phyloP scores from a whole-genome alignment of 2,888 invertebrate species.

The Eupithecia pulchellata region DNA sequence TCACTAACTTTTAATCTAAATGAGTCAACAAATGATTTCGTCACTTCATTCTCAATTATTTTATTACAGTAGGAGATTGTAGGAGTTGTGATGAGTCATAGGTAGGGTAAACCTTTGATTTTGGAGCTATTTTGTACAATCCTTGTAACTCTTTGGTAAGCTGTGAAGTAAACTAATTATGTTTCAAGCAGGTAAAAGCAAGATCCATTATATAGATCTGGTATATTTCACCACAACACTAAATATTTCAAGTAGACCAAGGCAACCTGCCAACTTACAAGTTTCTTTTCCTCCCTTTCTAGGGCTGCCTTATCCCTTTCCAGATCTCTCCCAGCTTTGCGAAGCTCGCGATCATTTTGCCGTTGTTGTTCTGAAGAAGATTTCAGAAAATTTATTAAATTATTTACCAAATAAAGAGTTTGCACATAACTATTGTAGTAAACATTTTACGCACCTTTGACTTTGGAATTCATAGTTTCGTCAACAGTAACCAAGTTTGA shows the following conservation, averaged over 20 bases:
- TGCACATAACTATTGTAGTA: background rate
- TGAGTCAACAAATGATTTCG: background rate
- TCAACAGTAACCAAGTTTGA: background rate
- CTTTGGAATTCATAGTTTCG: background rate
- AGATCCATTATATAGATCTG: background rate
- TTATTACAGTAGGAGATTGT: background rate
- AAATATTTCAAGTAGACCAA: background rate
- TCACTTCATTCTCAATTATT: background rate
- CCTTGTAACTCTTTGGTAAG: background rate
- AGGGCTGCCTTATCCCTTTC: constrained; percentile 92
- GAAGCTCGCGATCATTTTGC: constrained; percentile 91
- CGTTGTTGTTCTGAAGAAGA: constrained; percentile 90
- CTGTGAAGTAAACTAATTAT: background rate
- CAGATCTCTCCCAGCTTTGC: constrained; percentile 93
- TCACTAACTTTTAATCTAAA: background rate
- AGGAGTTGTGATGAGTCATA: background rate
- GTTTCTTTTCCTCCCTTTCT: constrained; percentile 95
- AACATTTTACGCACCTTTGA: background rate
- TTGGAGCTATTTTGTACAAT: background rate
- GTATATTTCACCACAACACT: background rate
- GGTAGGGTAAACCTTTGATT: background rate
- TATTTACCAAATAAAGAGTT: too few species aligned
- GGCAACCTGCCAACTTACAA: constrained; percentile 81
- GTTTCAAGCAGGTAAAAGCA: background rate
- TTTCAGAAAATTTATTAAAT: background rate